Evolutionary conservation across 2,113 vertebrate species (phyloP).

Genomic region (Carassius carassius): DNA sequence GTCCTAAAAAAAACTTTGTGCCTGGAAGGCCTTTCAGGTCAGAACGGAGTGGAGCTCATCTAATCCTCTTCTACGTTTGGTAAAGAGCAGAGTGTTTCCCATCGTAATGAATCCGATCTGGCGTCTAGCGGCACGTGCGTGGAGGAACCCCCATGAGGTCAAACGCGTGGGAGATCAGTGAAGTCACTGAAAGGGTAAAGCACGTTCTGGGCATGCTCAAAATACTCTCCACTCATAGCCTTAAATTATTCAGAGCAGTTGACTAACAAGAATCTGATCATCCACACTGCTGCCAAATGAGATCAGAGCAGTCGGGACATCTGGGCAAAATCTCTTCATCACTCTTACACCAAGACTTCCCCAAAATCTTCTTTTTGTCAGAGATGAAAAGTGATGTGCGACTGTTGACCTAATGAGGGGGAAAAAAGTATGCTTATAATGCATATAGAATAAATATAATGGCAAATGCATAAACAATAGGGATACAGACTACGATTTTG

Average conservation of each 20-base stretch:
- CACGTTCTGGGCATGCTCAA: conserved; percentile 49
- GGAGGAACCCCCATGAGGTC: conserved; percentile 32
- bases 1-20: neutral
- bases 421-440: neutral
- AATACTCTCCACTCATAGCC: conserved; percentile 51
- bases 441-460: too few relatives aligned
- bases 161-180: conserved; percentile 32
- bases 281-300: conserved; percentile 65
- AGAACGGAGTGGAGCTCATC: neutral
- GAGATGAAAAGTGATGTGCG: neutral
- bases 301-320: conserved; percentile 58
- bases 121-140: neutral
- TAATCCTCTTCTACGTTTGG: neutral
- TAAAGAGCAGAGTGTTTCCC: neutral
- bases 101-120: conserved; percentile 13
- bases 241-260: conserved; percentile 61
- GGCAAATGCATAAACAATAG: too few relatives aligned
- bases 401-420: neutral
- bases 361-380: neutral
- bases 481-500: neutral
- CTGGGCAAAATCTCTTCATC: neutral
- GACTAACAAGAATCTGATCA: conserved; percentile 61
- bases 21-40: neutral
- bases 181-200: conserved; percentile 38
- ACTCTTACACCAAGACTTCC: neutral